Evolutionary conservation across 2,797 vertebrate species (phyloP), one percentile per base, ranked within the genome.

Genomic region (Pterois miles): DNA sequence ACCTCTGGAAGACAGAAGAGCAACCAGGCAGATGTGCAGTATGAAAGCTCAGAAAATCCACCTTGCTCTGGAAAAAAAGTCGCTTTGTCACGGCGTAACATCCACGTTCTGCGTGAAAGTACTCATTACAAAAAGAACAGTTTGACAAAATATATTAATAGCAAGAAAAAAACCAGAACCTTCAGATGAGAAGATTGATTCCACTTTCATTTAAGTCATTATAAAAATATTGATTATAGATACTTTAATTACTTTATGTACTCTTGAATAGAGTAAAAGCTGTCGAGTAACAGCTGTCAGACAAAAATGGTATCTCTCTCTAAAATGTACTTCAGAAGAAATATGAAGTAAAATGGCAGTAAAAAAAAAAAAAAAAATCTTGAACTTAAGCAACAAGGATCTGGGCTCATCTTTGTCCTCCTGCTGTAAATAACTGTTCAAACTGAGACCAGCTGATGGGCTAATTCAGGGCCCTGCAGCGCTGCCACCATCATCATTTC

Each of bases 391-490:
- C 10, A 22, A 65, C 27, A 65, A 23, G 25, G 23, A 69, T 53
- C 62, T 43, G 34, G 12, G 33, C 48, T 78, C 58, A 40, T 56
- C 78, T 73, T 64, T 80, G 65, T 71, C 56, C 57, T 56, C n/a
- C 40, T 59, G 66, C 58, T 79, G 65, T 72, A 77, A 89, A 82
- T 77, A 71, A 43, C 82, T 71, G 43, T 74, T 71, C 33, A 76
- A 87, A 83, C 54, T 31, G 72, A 59, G 59, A 82, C 82, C 72
- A 84, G 76, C 82, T 79, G 80, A 83, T 71, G 79, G 40, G 70
- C 65, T 86, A 83, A 85, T 84, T 82, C 68, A 63, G 64, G 72
- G 71, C 66, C 72, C 72, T 3, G 76, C 71, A 65, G 74, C 6
- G 22, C 74, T 54, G 67, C 58, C 56, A 36, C 67, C 58, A 75